A percentile compares a stretch with the other conserved stretches of the same genome.
Evolutionary conservation across 2,888 invertebrate genomes (phyloP).

Genomic region (Cheilosia pagana): DNA sequence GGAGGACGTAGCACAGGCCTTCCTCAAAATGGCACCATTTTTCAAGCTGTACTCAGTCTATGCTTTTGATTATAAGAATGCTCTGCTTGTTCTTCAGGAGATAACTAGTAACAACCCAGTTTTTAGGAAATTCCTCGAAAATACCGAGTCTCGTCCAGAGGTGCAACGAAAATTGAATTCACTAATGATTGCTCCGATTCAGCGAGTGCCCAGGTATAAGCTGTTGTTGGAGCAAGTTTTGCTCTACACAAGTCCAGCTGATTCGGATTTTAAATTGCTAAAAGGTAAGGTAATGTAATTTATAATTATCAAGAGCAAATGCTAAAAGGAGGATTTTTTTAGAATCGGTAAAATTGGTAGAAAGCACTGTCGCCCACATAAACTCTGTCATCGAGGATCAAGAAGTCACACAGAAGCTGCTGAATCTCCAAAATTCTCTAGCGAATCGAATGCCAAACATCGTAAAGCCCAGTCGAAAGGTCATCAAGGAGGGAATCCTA

Average conservation of each 20-base stretch:
- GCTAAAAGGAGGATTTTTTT: neutral
- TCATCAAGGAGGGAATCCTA: slow-evolving; percentile 88
- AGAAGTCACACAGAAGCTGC: slow-evolving; percentile 88
- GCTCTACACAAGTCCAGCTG: slow-evolving; percentile 85
- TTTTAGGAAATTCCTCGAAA: slow-evolving; percentile 85
- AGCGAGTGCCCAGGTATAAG: slow-evolving; percentile 90
- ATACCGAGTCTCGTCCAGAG: slow-evolving; percentile 88
- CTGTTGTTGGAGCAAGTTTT: slow-evolving; percentile 88
- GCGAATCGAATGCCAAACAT: slow-evolving; percentile 86
- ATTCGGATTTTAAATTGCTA: slow-evolving; percentile 85
- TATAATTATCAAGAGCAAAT: too few relatives aligned
- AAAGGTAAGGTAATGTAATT: slow-evolving; percentile 82
- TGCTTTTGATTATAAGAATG: slow-evolving; percentile 89
- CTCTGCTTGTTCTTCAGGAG: slow-evolving; percentile 86
- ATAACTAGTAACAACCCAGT: slow-evolving; percentile 84
- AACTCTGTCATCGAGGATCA: slow-evolving; percentile 89
- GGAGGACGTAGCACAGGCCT: slow-evolving; percentile 87
- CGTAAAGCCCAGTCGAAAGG: slow-evolving; percentile 86
- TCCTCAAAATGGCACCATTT: slow-evolving; percentile 89
- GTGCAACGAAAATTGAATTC: slow-evolving; percentile 89
- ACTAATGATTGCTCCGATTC: slow-evolving; percentile 90
- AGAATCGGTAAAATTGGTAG: slow-evolving; percentile 88
- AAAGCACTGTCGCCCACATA: slow-evolving; percentile 88
- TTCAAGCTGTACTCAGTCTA: slow-evolving; percentile 91
- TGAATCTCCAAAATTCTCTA: slow-evolving; percentile 88